Evolutionary conservation across 2,888 invertebrate genomes (phyloP).

Genomic region (Eutolmus rufibarbis): DNA sequence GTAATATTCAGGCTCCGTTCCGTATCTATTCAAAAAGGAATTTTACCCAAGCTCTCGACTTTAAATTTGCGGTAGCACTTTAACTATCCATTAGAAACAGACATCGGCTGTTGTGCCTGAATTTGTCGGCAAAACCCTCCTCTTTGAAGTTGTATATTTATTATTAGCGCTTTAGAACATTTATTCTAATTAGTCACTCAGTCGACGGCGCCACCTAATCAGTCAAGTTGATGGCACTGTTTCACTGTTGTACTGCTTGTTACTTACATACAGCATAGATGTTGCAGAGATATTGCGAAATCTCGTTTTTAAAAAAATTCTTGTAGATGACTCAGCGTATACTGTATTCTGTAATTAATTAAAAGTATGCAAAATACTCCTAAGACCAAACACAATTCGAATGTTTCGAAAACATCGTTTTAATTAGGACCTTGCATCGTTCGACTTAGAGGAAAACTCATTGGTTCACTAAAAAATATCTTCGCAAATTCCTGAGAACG

Average conservation of each 20-base stretch:
- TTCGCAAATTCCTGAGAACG: too few species aligned
- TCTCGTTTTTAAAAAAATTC: too few species aligned
- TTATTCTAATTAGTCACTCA: neutral
- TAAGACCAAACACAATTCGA: too few species aligned
- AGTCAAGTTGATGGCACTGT: neutral
- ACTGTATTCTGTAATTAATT: too few species aligned
- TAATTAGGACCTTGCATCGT: too few species aligned
- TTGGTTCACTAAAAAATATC: too few species aligned
- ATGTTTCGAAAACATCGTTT: too few species aligned
- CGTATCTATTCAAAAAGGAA: neutral
- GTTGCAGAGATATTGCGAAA: too few species aligned
- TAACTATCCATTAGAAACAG: neutral
- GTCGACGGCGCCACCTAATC: neutral
- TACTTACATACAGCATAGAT: neutral
- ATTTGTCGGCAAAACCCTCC: neutral
- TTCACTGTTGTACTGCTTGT: neutral
- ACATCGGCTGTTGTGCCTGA: neutral
- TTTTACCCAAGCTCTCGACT: neutral
- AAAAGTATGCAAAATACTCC: too few species aligned
- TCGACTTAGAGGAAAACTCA: too few species aligned
- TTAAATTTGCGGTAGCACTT: neutral
- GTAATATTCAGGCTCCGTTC: neutral
- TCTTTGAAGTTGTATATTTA: constrained; percentile 35
- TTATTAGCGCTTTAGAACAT: neutral
- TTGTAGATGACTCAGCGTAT: too few species aligned